Evolutionary conservation across 2,888 invertebrate genomes (phyloP).

Genomic region (Yponomeuta cagnagella): DNA sequence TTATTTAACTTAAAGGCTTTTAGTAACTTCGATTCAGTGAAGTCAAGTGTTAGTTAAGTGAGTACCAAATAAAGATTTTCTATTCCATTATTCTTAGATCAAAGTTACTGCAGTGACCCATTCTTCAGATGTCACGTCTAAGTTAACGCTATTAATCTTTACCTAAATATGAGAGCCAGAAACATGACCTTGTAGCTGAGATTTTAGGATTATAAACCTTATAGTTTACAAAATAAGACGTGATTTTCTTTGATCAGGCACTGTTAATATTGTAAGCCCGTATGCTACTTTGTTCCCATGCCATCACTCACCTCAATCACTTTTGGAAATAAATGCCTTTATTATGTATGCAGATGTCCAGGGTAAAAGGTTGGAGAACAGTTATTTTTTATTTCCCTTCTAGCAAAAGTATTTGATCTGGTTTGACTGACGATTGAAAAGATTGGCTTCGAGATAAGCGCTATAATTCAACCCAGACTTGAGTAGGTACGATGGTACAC

Average conservation of each 20-base stretch:
- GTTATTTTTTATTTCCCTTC: neutral
- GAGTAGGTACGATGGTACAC: neutral
- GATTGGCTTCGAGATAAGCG: neutral
- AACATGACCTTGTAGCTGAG: slow-evolving; percentile 27
- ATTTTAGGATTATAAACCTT: neutral
- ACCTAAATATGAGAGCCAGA: slow-evolving; percentile 30
- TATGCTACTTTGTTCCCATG: neutral
- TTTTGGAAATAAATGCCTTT: slow-evolving; percentile 10
- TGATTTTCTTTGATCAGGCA: neutral
- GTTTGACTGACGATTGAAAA: neutral
- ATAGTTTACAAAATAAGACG: neutral
- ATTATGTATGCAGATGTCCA: slow-evolving; percentile 11
- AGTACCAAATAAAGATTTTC: no score
- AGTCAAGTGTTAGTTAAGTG: no score
- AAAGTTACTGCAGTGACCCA: no score
- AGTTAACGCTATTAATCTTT: slow-evolving; percentile 41
- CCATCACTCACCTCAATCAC: slow-evolving; percentile 11
- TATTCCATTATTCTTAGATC: no score
- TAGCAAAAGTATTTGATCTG: neutral
- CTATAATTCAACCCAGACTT: neutral
- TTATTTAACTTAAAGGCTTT: no score
- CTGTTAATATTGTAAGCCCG: neutral
- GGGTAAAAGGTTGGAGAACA: neutral
- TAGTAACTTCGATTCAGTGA: no score
- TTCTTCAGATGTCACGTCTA: slow-evolving; percentile 33